Conservation (phyloP, 2,113 vertebrate species). For the Rhinichthys klamathensis region DNA sequence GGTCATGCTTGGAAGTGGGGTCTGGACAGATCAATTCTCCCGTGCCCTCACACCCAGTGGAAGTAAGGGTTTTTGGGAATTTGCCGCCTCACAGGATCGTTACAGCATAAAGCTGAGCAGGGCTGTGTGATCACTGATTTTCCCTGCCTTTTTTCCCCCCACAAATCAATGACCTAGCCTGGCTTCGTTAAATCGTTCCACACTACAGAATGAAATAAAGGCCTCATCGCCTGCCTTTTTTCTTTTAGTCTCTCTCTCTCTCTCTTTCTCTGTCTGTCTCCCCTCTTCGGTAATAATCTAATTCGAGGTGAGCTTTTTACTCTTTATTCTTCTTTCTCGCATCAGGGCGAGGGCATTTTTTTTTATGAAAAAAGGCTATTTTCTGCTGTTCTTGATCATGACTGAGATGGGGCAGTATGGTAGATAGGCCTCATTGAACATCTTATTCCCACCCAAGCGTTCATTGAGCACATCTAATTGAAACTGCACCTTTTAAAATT, state of each 20-base stretch:
- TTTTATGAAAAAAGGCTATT: neutral
- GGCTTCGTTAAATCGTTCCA: constrained; percentile 32
- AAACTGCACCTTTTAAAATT: neutral
- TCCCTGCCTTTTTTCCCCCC: constrained; percentile 73
- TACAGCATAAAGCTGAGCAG: constrained; percentile 40
- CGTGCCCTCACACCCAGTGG: neutral
- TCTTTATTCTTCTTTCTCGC: constrained; percentile 9
- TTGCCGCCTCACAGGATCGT: constrained; percentile 47
- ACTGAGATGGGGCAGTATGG: neutral
- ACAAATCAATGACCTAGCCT: constrained; percentile 67
- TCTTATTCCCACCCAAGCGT: neutral
- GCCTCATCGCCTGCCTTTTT: constrained; percentile 36
- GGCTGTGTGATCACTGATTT: constrained; percentile 42
- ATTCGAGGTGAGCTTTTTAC: constrained; percentile 48
- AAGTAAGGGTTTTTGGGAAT: constrained; percentile 38
- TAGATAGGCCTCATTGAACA: constrained; percentile 5
- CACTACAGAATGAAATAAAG: constrained; percentile 27
- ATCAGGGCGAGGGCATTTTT: constrained; percentile 8
- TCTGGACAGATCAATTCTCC: constrained; percentile 39
- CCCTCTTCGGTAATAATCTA: constrained; percentile 39
- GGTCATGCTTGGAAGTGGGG: constrained; percentile 13
- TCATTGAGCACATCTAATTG: neutral
- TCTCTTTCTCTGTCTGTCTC: constrained; percentile 18
- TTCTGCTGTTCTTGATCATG: constrained; percentile 18
- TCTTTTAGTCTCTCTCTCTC: constrained; percentile 15